A percentile compares a stretch with the other conserved stretches of the same genome.
phyloP scores from a whole-genome alignment of 2,113 vertebrate species.

The Calyptommatus sinebrachiatus region DNA sequence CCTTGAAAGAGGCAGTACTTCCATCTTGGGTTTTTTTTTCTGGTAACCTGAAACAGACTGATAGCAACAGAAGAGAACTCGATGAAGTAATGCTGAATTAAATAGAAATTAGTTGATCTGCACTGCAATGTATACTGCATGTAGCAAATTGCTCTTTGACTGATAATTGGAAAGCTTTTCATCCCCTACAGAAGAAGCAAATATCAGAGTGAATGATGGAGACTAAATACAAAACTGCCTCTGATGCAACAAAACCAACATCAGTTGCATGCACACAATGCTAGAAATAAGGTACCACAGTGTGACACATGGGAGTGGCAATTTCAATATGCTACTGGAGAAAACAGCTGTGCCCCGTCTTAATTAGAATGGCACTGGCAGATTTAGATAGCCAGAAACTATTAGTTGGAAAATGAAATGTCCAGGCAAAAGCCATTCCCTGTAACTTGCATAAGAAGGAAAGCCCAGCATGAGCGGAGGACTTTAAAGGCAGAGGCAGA shows the following conservation, averaged over 20 bases:
- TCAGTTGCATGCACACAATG: too few relatives aligned
- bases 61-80: background rate
- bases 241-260: background rate
- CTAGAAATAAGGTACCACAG: background rate
- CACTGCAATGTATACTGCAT: background rate
- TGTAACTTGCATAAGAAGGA: background rate
- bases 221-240: background rate
- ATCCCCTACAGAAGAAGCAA: background rate
- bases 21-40: too few relatives aligned
- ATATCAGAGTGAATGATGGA: background rate
- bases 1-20: too few relatives aligned
- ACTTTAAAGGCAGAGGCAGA: background rate
- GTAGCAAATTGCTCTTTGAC: background rate
- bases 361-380: conserved; percentile 3
- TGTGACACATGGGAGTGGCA: background rate
- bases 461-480: background rate
- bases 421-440: background rate
- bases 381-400: background rate
- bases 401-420: background rate
- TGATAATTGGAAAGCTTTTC: background rate
- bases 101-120: background rate
- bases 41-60: background rate
- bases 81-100: background rate
- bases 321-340: background rate
- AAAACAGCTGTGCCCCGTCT: background rate